A percentile compares a stretch with the other conserved stretches of the same genome.
Conservation (phyloP, 2,113 vertebrate species). For the Anas platyrhynchos region DNA sequence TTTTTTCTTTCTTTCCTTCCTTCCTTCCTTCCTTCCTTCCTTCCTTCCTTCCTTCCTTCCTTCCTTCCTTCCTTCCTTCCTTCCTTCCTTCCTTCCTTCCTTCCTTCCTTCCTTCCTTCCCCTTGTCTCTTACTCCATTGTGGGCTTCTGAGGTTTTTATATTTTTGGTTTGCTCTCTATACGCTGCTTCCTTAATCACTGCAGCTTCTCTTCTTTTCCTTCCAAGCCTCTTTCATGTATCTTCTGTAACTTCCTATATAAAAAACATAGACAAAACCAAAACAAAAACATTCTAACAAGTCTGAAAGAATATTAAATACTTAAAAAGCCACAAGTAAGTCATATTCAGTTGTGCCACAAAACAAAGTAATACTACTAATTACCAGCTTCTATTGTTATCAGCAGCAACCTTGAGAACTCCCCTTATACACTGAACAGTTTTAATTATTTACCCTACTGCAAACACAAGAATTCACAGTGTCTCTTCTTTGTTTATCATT, state of each 20-base stretch:
- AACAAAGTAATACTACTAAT: not conserved
- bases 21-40: no score
- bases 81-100: no score
- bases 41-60: no score
- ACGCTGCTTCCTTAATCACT: not conserved
- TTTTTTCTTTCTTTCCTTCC: not conserved
- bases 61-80: no score
- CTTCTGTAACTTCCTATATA: not conserved
- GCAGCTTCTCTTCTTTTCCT: not conserved
- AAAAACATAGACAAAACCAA: not conserved
- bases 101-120: no score
- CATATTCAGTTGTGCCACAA: not conserved
- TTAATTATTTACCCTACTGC: slow-evolving; percentile 1
- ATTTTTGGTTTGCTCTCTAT: not conserved
- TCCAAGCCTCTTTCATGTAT: not conserved
- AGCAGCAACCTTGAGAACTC: not conserved
- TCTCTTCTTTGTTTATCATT: slow-evolving; percentile 19
- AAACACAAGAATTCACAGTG: not conserved
- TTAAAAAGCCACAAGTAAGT: not conserved
- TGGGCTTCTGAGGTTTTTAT: not conserved
- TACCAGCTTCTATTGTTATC: not conserved
- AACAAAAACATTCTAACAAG: not conserved
- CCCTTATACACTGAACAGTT: not conserved
- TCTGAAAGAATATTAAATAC: not conserved
- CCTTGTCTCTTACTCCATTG: not conserved